Conservation (phyloP, 1,140 invertebrate genomes). For the Cecropterus lyciades region DNA sequence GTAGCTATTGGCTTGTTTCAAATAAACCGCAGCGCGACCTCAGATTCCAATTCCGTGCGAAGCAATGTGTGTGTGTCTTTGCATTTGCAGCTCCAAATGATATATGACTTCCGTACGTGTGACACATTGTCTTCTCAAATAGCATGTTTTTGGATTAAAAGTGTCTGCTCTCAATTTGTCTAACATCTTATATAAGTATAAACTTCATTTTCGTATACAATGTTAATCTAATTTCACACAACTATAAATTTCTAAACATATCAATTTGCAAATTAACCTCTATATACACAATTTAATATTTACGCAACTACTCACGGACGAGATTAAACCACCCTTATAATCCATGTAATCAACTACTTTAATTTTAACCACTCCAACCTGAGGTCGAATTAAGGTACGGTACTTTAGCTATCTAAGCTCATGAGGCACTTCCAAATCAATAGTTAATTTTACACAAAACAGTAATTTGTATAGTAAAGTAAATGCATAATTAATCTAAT, state of each 20-base stretch:
- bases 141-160: not conserved
- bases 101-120: not conserved
- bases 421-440: not conserved
- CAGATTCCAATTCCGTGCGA: not conserved
- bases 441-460: no score
- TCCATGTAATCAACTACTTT: not conserved
- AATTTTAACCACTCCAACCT: not conserved
- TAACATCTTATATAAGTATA: no score
- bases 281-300: no score
- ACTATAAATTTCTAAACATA: not conserved
- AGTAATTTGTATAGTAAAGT: no score
- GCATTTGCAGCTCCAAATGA: not conserved
- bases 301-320: not conserved
- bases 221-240: no score
- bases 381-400: not conserved
- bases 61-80: conserved; percentile 3
- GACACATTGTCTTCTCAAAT: not conserved
- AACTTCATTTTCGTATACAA: no score
- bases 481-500: no score
- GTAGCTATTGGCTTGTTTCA: not conserved
- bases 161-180: no score
- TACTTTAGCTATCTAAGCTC: not conserved
- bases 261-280: not conserved
- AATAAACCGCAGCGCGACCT: not conserved
- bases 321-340: not conserved